A percentile compares a stretch with the other conserved stretches of the same genome.
phyloP scores from a whole-genome alignment of 2,888 invertebrate species.

The Rutpela maculata region DNA sequence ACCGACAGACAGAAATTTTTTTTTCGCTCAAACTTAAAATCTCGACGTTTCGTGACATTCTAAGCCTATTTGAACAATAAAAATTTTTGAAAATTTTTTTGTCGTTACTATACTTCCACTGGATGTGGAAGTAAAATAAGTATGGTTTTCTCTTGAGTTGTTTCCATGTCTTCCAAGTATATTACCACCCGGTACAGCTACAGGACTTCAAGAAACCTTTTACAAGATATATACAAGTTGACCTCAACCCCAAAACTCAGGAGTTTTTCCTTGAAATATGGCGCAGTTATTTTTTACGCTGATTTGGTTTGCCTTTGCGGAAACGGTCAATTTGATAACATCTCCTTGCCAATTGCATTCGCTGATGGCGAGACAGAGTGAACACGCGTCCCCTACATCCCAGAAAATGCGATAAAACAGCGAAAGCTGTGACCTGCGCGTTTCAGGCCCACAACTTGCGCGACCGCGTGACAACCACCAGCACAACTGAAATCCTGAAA shows the following conservation, averaged over 20 bases:
- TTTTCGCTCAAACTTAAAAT: too few relatives aligned
- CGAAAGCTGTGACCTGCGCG: slow-evolving; percentile 14
- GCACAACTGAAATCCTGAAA: slow-evolving; percentile 59
- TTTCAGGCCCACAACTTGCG: not conserved
- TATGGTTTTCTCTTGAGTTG: too few relatives aligned
- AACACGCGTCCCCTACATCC: not conserved
- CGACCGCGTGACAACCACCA: slow-evolving; percentile 12
- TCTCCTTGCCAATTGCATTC: not conserved
- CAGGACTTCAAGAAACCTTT: too few relatives aligned
- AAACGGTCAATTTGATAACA: not conserved
- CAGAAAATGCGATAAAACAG: not conserved
- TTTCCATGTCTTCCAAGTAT: too few relatives aligned
- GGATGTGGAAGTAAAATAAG: too few relatives aligned
- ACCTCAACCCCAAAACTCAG: not conserved
- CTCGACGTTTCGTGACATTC: too few relatives aligned
- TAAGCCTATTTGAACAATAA: too few relatives aligned
- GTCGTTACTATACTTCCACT: too few relatives aligned
- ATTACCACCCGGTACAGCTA: too few relatives aligned
- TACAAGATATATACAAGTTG: not conserved
- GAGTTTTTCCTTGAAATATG: not conserved
- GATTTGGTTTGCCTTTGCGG: not conserved
- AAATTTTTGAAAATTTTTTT: too few relatives aligned
- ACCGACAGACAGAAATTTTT: too few relatives aligned
- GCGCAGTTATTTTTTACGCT: not conserved
- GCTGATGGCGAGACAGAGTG: not conserved